These are phyloP conservation scores for Cydia strobilella DNA, from an alignment of 1,140 invertebrate genomes.

Conservation along the genomic window DNA sequence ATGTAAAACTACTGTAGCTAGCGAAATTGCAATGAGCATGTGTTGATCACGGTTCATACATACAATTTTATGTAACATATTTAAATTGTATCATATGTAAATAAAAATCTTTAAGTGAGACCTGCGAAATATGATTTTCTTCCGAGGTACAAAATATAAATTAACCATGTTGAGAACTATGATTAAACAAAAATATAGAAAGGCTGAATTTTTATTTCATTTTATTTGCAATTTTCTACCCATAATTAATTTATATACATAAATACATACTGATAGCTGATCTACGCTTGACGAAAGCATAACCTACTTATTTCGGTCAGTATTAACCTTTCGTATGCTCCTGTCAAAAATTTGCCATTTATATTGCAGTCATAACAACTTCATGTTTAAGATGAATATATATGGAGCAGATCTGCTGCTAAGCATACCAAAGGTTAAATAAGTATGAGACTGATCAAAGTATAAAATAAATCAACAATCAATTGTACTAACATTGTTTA, in stretches of 20 bases:
- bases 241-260: constrained; percentile 5
- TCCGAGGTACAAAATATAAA: constrained; percentile 79
- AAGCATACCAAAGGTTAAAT: too few relatives aligned
- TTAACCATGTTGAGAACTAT: constrained; percentile 79
- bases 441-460: neutral
- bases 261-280: constrained; percentile 1
- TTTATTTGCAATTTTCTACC: constrained; percentile 16
- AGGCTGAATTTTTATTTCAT: constrained; percentile 34
- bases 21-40: constrained; percentile 64
- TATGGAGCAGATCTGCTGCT: too few relatives aligned
- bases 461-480: constrained; percentile 35
- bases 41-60: constrained; percentile 53
- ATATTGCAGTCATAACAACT: too few relatives aligned
- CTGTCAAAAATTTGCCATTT: too few relatives aligned
- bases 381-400: too few relatives aligned
- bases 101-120: constrained; percentile 73
- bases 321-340: too few relatives aligned
- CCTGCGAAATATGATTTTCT: constrained; percentile 79
- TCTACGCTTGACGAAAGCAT: neutral
- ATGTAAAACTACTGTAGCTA: constrained; percentile 71
- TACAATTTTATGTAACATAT: constrained; percentile 62
- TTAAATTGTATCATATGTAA: constrained; percentile 78
- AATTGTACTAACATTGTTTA: constrained; percentile 77
- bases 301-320: too few relatives aligned
- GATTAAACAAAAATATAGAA: constrained; percentile 76